Evolutionary conservation across 2,888 invertebrate species (phyloP).

Genomic region (Aleiodes alternator): DNA sequence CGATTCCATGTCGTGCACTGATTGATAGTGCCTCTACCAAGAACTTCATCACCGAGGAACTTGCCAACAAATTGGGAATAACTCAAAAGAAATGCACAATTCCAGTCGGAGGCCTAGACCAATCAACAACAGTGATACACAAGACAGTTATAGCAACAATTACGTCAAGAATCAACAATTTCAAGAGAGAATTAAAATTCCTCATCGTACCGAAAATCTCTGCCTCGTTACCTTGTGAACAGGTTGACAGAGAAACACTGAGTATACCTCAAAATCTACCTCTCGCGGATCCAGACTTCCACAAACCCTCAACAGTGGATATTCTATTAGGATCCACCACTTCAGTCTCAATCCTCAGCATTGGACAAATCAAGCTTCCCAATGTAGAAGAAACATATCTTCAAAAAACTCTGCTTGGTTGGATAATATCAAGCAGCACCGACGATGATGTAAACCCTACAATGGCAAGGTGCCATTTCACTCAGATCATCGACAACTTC

Average conservation of each 20-base stretch:
- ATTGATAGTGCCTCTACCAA: background rate
- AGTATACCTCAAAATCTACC: background rate
- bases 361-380: background rate
- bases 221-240: background rate
- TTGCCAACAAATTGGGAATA: background rate
- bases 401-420: no score
- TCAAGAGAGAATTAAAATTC: constrained; percentile 18
- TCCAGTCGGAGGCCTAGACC: constrained; percentile 47
- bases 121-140: constrained; percentile 12
- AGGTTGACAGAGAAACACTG: background rate
- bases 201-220: constrained; percentile 20
- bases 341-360: background rate
- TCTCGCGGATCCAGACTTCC: constrained; percentile 2
- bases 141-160: background rate
- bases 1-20: background rate
- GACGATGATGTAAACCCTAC: constrained; percentile 38
- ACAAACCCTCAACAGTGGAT: background rate
- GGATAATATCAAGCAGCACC: no score
- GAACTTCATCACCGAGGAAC: background rate
- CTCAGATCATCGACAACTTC: background rate
- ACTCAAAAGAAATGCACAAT: constrained; percentile 12
- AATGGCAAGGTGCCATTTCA: constrained; percentile 7
- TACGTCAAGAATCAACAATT: background rate
- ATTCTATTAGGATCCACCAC: background rate
- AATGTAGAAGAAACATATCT: no score